phyloP scores from a whole-genome alignment of 1,140 invertebrate genomes.

The Tetragnatha versicolor region DNA sequence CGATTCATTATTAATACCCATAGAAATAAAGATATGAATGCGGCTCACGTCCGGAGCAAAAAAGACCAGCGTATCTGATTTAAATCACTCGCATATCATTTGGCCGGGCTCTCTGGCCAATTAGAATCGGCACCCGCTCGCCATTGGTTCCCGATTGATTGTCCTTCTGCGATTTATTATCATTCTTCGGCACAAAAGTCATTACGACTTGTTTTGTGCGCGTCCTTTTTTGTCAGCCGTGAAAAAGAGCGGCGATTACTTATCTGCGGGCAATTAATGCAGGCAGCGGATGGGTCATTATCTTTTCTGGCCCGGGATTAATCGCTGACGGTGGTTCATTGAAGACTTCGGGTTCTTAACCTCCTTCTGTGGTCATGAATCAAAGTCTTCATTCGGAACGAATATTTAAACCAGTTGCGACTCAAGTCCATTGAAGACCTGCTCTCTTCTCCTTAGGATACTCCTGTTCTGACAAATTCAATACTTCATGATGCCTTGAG shows the following conservation, averaged over 20 bases:
- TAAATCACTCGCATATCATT: constrained; percentile 46
- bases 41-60: background rate
- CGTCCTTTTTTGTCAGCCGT: constrained; percentile 17
- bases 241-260: constrained; percentile 28
- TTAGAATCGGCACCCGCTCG: constrained; percentile 31
- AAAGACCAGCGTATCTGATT: constrained; percentile 4
- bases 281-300: constrained; percentile 18
- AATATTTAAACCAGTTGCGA: too few species aligned
- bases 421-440: too few species aligned
- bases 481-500: too few species aligned
- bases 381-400: too few species aligned
- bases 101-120: constrained; percentile 13
- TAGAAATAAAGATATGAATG: background rate
- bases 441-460: too few species aligned
- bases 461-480: too few species aligned
- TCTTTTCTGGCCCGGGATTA: background rate
- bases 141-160: constrained; percentile 23
- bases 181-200: constrained; percentile 32
- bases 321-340: too few species aligned
- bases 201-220: constrained; percentile 21
- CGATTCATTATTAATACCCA: constrained; percentile 30
- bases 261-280: constrained; percentile 35
- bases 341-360: too few species aligned
- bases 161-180: constrained; percentile 38
- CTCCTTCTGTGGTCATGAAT: too few species aligned